Percentiles rank a stretch among this genome's conserved stretches.
Conservation (phyloP, 2,113 vertebrate species). For the Pteruthius melanotis region DNA sequence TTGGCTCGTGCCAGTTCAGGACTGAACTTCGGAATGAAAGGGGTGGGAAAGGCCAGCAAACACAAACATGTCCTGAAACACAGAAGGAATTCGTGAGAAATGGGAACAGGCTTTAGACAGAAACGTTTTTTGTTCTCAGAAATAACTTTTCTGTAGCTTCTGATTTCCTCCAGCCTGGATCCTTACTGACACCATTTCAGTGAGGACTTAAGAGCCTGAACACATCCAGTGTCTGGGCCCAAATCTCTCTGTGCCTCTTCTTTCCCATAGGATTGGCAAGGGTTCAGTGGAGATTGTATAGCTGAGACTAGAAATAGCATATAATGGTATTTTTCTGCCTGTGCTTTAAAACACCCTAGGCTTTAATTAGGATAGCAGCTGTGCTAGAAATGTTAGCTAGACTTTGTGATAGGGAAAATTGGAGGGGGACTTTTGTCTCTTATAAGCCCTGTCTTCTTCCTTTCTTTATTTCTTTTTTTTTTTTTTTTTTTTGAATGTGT, state of each 20-base stretch:
- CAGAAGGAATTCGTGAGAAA: neutral
- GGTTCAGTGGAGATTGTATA: neutral
- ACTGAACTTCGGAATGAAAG: neutral
- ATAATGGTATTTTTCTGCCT: neutral
- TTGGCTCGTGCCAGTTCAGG: neutral
- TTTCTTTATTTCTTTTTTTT: no score
- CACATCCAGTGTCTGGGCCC: neutral
- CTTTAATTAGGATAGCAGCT: conserved; percentile 31
- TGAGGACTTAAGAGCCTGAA: neutral
- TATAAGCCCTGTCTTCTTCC: neutral
- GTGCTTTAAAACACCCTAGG: conserved; percentile 16
- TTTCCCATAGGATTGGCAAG: neutral
- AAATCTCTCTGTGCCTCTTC: neutral
- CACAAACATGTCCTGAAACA: neutral
- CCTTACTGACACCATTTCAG: neutral
- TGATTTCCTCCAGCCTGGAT: neutral
- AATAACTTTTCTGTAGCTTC: neutral
- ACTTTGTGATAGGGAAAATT: neutral
- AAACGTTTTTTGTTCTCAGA: neutral
- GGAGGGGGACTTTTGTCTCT: neutral
- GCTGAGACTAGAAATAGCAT: neutral
- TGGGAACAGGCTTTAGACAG: neutral
- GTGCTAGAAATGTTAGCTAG: neutral
- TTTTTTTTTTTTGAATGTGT: neutral
- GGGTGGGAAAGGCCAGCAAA: neutral